phyloP scores from a whole-genome alignment of 2,888 invertebrate species.

The Chirona hameri region DNA sequence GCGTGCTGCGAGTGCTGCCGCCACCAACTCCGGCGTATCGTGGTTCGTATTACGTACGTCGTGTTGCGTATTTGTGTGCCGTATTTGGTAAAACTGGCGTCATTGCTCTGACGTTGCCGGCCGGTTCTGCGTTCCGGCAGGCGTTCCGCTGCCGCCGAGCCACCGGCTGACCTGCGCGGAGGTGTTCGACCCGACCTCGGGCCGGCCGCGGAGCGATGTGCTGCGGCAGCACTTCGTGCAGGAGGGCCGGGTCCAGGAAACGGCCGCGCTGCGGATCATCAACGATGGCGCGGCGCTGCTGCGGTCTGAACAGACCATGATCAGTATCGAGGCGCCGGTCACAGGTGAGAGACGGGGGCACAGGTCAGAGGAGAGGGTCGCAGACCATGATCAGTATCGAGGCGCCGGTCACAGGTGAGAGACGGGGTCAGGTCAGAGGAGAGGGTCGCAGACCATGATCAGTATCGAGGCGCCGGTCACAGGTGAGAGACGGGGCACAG shows the following conservation, averaged over 20 bases:
- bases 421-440: too few relatives aligned
- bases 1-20: too few relatives aligned
- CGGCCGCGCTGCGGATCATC: constrained; percentile 94
- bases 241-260: constrained; percentile 97
- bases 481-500: background rate
- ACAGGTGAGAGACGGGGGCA: constrained; percentile 55
- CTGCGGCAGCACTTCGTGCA: constrained; percentile 98
- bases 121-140: constrained; percentile 51
- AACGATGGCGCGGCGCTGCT: constrained; percentile 87
- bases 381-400: background rate
- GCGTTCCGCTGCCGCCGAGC: constrained; percentile 98
- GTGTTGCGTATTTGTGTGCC: too few relatives aligned
- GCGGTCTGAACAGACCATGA: constrained; percentile 97
- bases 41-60: too few relatives aligned
- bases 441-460: too few relatives aligned
- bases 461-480: too few relatives aligned
- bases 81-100: too few relatives aligned
- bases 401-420: background rate
- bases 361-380: background rate
- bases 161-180: constrained; percentile 92
- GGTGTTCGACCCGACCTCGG: constrained; percentile 92
- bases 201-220: constrained; percentile 93
- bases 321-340: constrained; percentile 99
- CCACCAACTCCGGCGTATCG: too few relatives aligned
- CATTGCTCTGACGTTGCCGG: too few relatives aligned